Conservation (phyloP, 92 coral and sea anemone genomes). For the Desmophyllum pertusum region DNA sequence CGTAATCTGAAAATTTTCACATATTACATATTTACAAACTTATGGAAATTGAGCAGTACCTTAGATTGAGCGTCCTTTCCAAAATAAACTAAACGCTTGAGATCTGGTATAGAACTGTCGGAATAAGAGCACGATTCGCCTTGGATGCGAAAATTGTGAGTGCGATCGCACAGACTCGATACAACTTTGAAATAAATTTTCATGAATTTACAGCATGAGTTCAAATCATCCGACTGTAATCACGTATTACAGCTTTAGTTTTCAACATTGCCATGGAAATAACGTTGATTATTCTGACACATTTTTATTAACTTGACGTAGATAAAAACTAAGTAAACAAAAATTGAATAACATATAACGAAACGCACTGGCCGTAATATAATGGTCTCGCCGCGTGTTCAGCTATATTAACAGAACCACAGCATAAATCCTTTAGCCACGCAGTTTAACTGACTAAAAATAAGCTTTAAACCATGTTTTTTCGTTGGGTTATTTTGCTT, state of each 20-base stretch:
- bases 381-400: too few species aligned
- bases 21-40: background rate
- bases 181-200: background rate
- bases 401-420: background rate
- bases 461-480: background rate
- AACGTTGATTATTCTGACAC: conserved; percentile 29
- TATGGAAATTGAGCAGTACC: conserved; percentile 2
- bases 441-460: background rate
- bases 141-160: background rate
- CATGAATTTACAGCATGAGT: background rate
- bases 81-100: background rate
- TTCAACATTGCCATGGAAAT: conserved; percentile 47
- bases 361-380: conserved; percentile 3
- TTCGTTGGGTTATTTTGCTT: background rate
- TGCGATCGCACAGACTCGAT: too few species aligned
- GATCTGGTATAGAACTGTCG: background rate
- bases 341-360: conserved; percentile 28
- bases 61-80: background rate
- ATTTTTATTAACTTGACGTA: conserved; percentile 28
- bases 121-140: too few species aligned
- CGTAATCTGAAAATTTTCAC: background rate
- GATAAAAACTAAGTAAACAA: conserved; percentile 19
- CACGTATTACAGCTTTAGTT: background rate
- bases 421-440: background rate
- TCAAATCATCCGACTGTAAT: background rate